Percentiles rank a stretch among this genome's conserved stretches.
phyloP scores from a whole-genome alignment of 2,888 invertebrate species.

The Norana najaformis region DNA sequence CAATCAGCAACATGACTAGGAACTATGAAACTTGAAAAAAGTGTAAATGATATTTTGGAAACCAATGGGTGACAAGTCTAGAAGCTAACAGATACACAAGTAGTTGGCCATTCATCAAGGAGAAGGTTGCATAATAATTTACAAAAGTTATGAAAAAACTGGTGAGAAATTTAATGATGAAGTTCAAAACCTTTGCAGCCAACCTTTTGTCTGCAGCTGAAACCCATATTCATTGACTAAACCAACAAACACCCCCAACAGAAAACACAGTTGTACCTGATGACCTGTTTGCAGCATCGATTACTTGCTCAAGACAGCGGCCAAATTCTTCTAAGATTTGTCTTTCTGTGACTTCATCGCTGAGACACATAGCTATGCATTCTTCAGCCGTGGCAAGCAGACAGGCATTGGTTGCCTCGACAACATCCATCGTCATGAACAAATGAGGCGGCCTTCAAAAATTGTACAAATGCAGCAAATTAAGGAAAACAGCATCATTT shows the following conservation, averaged over 20 bases:
- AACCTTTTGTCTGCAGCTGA: background rate
- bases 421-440: conserved; percentile 89
- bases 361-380: conserved; percentile 67
- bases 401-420: conserved; percentile 95
- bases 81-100: background rate
- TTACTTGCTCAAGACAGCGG: conserved; percentile 88
- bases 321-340: conserved; percentile 92
- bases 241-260: background rate
- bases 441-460: conserved; percentile 76
- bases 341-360: conserved; percentile 66
- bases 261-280: conserved; percentile 48
- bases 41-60: background rate
- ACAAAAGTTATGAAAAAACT: too few species aligned
- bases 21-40: too few species aligned
- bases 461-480: background rate
- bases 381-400: conserved; percentile 89
- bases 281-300: conserved; percentile 71
- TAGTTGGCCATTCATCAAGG: background rate
- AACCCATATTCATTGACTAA: background rate
- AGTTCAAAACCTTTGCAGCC: background rate
- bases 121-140: background rate
- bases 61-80: background rate
- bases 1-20: too few species aligned
- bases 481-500: too few species aligned
- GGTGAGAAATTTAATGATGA: background rate